These are phyloP conservation scores for Drosophila putrida DNA, from an alignment of 2,888 invertebrate genomes.

Conservation along the genomic window DNA sequence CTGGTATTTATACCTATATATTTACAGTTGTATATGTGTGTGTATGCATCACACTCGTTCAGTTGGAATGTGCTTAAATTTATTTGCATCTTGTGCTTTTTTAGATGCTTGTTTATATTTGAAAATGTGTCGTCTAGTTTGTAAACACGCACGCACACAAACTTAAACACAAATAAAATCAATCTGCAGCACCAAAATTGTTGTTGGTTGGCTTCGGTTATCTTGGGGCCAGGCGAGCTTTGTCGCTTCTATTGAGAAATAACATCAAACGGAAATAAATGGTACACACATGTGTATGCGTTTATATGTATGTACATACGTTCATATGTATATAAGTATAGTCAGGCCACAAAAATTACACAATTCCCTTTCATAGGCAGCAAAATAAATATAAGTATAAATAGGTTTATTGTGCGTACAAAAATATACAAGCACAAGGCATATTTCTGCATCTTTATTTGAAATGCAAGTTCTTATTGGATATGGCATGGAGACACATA, in stretches of 20 bases:
- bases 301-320: not conserved
- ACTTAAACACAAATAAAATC: slow-evolving; percentile 11
- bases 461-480: not conserved
- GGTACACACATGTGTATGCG: slow-evolving; percentile 16
- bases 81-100: slow-evolving; percentile 25
- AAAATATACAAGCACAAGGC: slow-evolving; percentile 16
- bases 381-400: slow-evolving; percentile 16
- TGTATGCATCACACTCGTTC: not conserved
- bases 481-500: not conserved
- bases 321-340: slow-evolving; percentile 1
- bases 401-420: slow-evolving; percentile 22
- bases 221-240: slow-evolving; percentile 35
- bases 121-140: slow-evolving; percentile 20
- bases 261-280: slow-evolving; percentile 53
- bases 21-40: slow-evolving; percentile 4
- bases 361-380: slow-evolving; percentile 28
- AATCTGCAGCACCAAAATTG: slow-evolving; percentile 21
- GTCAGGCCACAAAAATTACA: slow-evolving; percentile 40
- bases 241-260: slow-evolving; percentile 38
- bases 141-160: slow-evolving; percentile 5
- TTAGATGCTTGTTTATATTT: slow-evolving; percentile 30
- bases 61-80: slow-evolving; percentile 23
- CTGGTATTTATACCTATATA: slow-evolving; percentile 13
- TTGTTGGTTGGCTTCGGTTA: slow-evolving; percentile 41
- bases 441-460: slow-evolving; percentile 3